A percentile compares a stretch with the other conserved stretches of the same genome.
These are phyloP conservation scores for Coregonus ussuriensis DNA, from an alignment of 2,797 vertebrate species.

Conservation along the genomic window DNA sequence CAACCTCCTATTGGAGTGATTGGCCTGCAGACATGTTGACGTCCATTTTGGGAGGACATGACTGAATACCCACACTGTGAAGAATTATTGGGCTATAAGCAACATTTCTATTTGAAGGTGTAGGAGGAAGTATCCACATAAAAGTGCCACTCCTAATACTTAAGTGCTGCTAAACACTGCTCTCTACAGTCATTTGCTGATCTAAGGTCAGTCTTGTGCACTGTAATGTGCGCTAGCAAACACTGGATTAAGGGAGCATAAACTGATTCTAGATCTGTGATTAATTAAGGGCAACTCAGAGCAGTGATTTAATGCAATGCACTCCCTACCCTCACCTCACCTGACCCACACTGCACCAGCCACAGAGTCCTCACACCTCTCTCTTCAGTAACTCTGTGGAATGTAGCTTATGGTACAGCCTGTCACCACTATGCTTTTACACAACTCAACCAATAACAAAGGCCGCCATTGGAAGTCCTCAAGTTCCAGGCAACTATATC, in stretches of 20 bases:
- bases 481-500: conserved; percentile 7
- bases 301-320: neutral
- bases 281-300: neutral
- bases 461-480: conserved; percentile 41
- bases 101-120: too few species aligned
- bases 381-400: conserved; percentile 19
- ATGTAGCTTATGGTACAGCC: conserved; percentile 16
- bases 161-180: too few species aligned
- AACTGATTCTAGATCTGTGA: neutral
- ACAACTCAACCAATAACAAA: conserved; percentile 56
- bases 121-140: too few species aligned
- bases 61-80: too few species aligned
- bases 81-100: too few species aligned
- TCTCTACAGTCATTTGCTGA: too few species aligned
- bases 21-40: too few species aligned
- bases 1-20: too few species aligned
- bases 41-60: too few species aligned
- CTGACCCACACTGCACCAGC: conserved; percentile 46
- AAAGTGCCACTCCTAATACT: too few species aligned
- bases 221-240: too few species aligned
- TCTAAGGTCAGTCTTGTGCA: too few species aligned
- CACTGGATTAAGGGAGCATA: neutral
- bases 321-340: neutral
- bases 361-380: conserved; percentile 12
- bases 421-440: conserved; percentile 38